Base-by-base conservation (phyloP, 2,888 invertebrate species). In the Lochmaea capreae region DNA sequence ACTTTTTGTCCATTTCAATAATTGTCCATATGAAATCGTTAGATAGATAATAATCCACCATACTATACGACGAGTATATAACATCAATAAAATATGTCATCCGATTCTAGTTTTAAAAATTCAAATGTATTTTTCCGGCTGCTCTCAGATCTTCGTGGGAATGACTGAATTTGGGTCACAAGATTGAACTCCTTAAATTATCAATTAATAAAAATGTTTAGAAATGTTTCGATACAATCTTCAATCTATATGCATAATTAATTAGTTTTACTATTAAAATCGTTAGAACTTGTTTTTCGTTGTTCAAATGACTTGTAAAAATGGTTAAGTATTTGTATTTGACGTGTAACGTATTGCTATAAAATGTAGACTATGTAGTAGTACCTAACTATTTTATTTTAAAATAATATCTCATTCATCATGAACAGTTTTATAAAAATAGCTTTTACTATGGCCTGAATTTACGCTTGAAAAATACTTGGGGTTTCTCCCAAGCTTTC, bases 141-240 rank as follows among this genome's bases (percentile, higher is more conserved):
- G 46, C 18, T 67, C 46, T 67, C 6, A 46, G 16, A 14, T 26
- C 12, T 43, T 59, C 73, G 73, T 74, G 73, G 70, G 73, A 74
- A 74, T 67, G 46, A 16, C 33, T 49, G 58, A 63, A 67, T 71
- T 67, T 63, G 67, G 73, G 73, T 74, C 70, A 63, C 43, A 65
- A 73, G 65, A 68, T 59, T 59, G 33, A 65, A 59, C 49, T 49
- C 58, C 22, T 49, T 49, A 59, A 69, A 74, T 73, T 66, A 70
- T 66, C 69, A 73, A 70, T 73, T 70, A 46, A 58, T 74, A 71
- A 62, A 74, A 67, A 67, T 62, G 72, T 67, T 72, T 62, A 33
- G 63, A 74, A 71, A 74, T 73, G 68, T 70, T 74, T 46, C 54
- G 73, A 70, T 58, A 18, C 59, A 67, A 73, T 73, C 70, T 33